Evolutionary conservation across 2,888 invertebrate species (phyloP), one percentile per base, ranked within the genome.

Genomic region (Heteropelma amictum): DNA sequence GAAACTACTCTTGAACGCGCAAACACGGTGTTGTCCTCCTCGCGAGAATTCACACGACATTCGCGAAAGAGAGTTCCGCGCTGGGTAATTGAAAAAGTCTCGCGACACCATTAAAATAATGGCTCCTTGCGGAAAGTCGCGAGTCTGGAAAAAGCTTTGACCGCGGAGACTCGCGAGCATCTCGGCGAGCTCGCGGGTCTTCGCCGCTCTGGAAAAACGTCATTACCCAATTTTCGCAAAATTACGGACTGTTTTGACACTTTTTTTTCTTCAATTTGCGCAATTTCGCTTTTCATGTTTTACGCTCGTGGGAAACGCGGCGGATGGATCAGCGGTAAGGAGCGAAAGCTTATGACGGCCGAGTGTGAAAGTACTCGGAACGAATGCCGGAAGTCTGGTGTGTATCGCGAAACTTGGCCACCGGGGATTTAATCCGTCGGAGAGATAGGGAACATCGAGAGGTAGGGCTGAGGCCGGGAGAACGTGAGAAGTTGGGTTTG

Each of bases 401-500:
- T 7, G 14, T n/a, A n/a, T 23, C 26, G 40, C 17, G 14, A 28
- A 64, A 69, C 63, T 64, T 73, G 58, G 47, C 61, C 67, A 49
- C 33, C 33, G 23, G 72, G 54, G 40, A 61, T n/a, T n/a, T n/a
- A n/a, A 17, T 47, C 28, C 6, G 19, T 54, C 12, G 10, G 30
- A 30, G 28, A 28, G 30, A 7, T 12, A 51, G 33, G 38, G 8
- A 12, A 38, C 54, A 30, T 17, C 17, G 21, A 23, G 12, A 30
- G 38, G 21, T 19, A 3, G 1, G 35, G 4, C 7, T 53, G 8
- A 19, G 40, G 42, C n/a, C n/a, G 7, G 42, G 38, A n/a, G n/a
- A 23, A 30, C 26, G 17, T 8, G 19, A n/a, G n/a, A 7, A 65
- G 73, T 56, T 61, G 51, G 77, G 76, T 72, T 78, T 77, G 77